Conservation (phyloP, 2,113 vertebrate genomes). For the Cynopterus brachyotis region DNA sequence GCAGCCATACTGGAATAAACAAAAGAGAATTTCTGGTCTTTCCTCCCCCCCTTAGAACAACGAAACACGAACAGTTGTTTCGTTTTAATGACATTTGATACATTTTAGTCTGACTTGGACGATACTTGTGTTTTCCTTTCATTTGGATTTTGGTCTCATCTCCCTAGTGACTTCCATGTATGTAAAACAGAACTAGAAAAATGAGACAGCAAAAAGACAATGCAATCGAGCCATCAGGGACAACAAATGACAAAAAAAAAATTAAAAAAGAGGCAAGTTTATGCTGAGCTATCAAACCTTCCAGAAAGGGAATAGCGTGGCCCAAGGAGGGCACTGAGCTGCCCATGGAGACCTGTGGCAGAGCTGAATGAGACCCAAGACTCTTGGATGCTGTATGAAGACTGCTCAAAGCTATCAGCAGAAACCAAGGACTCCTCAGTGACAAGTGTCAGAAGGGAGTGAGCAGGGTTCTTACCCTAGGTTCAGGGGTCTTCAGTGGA, state of each 20-base stretch:
- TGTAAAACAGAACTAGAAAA: neutral
- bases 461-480: neutral
- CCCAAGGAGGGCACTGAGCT: neutral
- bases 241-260: neutral
- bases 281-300: neutral
- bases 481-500: neutral
- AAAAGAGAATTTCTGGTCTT: neutral
- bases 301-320: neutral
- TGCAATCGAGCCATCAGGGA: neutral
- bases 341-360: neutral
- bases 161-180: neutral
- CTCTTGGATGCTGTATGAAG: neutral
- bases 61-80: neutral
- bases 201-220: neutral
- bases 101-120: neutral
- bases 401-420: fast-evolving
- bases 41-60: neutral
- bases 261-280: neutral
- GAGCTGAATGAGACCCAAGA: neutral
- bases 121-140: neutral
- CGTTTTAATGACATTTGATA: neutral
- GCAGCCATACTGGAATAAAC: neutral
- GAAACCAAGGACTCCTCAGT: neutral
- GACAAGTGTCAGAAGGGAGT: neutral
- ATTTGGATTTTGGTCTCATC: neutral